phyloP scores from a whole-genome alignment of 2,797 vertebrate genomes.

The Otus scops region DNA sequence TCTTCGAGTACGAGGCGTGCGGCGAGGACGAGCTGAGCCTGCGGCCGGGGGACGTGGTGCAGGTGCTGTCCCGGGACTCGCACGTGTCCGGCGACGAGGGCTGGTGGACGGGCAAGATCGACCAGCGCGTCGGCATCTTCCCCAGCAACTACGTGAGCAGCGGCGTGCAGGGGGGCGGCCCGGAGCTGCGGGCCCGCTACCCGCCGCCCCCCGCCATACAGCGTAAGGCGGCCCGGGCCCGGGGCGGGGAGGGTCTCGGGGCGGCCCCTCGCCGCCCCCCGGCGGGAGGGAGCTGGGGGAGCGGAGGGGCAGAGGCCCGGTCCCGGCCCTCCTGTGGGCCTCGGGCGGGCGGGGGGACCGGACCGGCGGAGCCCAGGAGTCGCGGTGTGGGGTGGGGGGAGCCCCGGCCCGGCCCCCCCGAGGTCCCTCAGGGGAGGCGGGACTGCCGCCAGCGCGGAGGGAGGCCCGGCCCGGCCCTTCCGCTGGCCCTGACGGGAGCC shows the following conservation, averaged over 20 bases:
- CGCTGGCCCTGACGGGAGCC: neutral
- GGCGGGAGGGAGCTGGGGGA: neutral
- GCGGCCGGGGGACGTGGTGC: conserved; percentile 89
- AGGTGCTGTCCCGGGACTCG: conserved; percentile 93
- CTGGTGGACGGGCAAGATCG: conserved; percentile 95
- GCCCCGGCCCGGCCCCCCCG: neutral
- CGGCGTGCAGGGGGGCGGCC: conserved; percentile 75
- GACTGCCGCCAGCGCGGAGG: neutral
- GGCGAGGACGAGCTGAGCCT: conserved; percentile 96
- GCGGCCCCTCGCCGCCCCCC: neutral
- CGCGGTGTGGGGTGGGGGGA: neutral
- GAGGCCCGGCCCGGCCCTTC: neutral
- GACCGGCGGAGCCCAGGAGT: no score
- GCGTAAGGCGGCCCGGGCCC: conserved; percentile 63
- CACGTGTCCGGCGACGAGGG: conserved; percentile 94
- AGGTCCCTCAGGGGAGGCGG: neutral
- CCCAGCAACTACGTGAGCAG: conserved; percentile 94
- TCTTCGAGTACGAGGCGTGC: conserved; percentile 95
- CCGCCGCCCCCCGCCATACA: conserved; percentile 77
- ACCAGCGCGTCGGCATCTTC: conserved; percentile 87
- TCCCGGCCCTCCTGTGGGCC: neutral
- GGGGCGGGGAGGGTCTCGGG: neutral
- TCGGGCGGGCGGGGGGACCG: no score
- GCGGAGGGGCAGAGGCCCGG: neutral
- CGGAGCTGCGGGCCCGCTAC: conserved; percentile 76